Evolutionary conservation across 2,113 vertebrate genomes (phyloP).

Genomic region (Misgurnus mizolepis): DNA sequence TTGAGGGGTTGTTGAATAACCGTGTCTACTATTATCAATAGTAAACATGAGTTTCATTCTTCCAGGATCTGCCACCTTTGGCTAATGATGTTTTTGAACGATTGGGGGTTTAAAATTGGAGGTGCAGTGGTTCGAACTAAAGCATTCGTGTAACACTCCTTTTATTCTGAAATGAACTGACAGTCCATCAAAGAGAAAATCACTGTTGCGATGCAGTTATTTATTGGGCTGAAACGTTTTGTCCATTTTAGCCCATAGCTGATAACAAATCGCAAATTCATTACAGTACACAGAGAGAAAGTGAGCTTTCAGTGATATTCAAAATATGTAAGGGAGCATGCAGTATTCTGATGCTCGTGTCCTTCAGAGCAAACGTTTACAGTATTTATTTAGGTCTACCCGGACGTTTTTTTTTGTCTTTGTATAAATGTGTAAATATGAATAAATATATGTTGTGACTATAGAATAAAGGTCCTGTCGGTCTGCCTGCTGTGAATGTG

Average conservation of each 20-base stretch:
- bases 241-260: conserved; percentile 16
- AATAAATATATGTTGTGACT: conserved; percentile 65
- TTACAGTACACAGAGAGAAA: background rate
- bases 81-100: conserved; percentile 9
- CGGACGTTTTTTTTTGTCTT: conserved; percentile 52
- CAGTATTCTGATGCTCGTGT: conserved; percentile 21
- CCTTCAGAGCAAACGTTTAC: conserved; percentile 45
- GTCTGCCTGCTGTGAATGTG: conserved; percentile 38
- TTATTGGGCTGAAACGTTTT: background rate
- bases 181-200: background rate
- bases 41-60: background rate
- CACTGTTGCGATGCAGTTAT: conserved; percentile 27
- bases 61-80: conserved; percentile 15
- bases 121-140: background rate
- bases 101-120: background rate
- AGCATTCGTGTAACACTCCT: conserved; percentile 18
- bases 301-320: background rate
- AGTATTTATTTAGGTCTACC: conserved; percentile 59
- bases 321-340: background rate
- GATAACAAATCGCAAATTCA: background rate
- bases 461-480: conserved; percentile 75
- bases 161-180: background rate
- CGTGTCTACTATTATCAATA: background rate
- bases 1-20: background rate
- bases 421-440: conserved; percentile 50